A percentile compares a stretch with the other conserved stretches of the same genome.
Conservation (phyloP, 2,888 invertebrate genomes). For the Hemicrepidius hirtus region DNA sequence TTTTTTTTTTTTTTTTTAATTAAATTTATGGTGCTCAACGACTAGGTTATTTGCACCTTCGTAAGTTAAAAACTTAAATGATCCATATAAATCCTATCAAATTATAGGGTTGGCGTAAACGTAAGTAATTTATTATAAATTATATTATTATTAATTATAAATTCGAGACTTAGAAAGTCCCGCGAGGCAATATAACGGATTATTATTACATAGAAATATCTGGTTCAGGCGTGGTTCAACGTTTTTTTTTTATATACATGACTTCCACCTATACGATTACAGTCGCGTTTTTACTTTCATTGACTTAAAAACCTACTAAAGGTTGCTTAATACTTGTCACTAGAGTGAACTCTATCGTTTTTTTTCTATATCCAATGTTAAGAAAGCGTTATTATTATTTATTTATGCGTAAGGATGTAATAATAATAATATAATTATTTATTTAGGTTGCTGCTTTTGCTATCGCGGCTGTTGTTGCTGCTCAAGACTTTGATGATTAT, state of each 20-base stretch:
- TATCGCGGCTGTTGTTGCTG: conserved; percentile 72
- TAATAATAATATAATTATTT: neutral
- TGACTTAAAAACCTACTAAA: conserved; percentile 55
- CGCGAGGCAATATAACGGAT: conserved; percentile 29
- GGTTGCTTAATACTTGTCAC: conserved; percentile 43
- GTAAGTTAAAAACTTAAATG: too few species aligned
- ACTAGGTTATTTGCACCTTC: too few species aligned
- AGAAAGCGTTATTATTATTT: neutral
- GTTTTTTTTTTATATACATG: conserved; percentile 44
- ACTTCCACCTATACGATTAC: conserved; percentile 34
- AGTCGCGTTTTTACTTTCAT: conserved; percentile 54
- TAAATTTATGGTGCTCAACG: too few species aligned
- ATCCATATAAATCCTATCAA: conserved; percentile 1
- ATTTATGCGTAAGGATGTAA: conserved; percentile 1
- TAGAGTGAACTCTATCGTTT: conserved; percentile 15
- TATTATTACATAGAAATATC: conserved; percentile 44
- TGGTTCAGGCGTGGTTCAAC: conserved; percentile 47
- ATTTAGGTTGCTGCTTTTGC: conserved; percentile 44
- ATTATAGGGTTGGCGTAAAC: neutral
- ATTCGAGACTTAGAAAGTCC: conserved; percentile 45
- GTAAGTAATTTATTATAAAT: neutral
- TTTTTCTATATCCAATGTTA: neutral
- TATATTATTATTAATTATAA: neutral
- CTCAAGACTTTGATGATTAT: conserved; percentile 74
- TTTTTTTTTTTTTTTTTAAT: too few species aligned